phyloP scores from a whole-genome alignment of 2,113 vertebrate species.

The Erpornis zantholeuca region DNA sequence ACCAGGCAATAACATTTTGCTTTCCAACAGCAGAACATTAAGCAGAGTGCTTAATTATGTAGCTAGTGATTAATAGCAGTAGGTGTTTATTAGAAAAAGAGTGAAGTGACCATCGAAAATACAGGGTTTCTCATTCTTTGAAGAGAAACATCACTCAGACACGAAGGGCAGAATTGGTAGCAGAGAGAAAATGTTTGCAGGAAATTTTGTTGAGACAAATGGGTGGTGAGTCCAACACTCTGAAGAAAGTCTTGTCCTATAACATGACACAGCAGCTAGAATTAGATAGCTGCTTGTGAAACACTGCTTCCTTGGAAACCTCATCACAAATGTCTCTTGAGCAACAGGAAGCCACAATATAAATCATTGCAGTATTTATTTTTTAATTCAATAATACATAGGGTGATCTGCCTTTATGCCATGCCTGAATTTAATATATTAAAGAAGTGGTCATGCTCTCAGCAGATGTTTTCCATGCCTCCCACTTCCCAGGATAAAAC shows the following conservation, averaged over 20 bases:
- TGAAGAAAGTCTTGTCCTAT: neutral
- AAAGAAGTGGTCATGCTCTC: neutral
- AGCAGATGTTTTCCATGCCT: neutral
- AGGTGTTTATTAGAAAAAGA: neutral
- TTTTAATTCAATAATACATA: neutral
- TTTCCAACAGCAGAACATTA: neutral
- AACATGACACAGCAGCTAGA: neutral
- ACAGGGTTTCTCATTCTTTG: neutral
- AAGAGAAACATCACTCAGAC: neutral
- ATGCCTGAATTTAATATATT: neutral
- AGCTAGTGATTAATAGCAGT: neutral
- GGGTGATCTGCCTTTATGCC: neutral
- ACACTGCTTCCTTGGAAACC: neutral
- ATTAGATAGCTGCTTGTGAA: neutral
- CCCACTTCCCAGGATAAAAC: neutral
- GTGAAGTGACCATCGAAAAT: neutral
- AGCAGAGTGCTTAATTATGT: neutral
- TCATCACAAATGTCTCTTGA: neutral
- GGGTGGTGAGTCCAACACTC: neutral
- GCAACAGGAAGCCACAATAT: neutral
- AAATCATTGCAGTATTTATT: neutral
- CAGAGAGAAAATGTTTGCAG: neutral
- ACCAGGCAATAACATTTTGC: neutral
- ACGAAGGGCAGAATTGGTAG: fast-evolving
- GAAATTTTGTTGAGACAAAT: neutral